Evolutionary conservation across 1,140 invertebrate species (phyloP).

Genomic region (Drosophila kanapiae): DNA sequence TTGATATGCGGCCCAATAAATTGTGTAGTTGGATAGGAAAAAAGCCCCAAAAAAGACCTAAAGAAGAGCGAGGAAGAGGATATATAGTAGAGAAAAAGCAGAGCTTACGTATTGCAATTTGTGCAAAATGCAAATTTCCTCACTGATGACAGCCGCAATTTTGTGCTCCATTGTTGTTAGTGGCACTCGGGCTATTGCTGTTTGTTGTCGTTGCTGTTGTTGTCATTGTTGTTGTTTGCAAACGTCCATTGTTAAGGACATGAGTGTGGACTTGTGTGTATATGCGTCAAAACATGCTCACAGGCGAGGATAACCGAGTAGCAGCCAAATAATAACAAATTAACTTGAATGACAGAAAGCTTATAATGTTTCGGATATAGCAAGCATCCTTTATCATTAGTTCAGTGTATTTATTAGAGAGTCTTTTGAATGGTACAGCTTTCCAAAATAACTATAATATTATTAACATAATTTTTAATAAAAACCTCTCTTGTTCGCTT

Average conservation of each 20-base stretch:
- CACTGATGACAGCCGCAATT: conserved; percentile 82
- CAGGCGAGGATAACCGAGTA: conserved; percentile 22
- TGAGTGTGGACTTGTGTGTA: conserved; percentile 46
- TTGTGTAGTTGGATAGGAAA: conserved; percentile 14
- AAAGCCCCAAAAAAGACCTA: neutral
- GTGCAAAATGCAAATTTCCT: conserved; percentile 82
- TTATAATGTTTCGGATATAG: neutral
- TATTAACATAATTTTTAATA: too few species aligned
- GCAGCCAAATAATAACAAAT: conserved; percentile 8
- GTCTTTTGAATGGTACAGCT: too few species aligned
- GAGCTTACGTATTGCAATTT: conserved; percentile 80
- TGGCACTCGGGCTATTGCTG: conserved; percentile 31
- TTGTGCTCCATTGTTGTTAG: conserved; percentile 72
- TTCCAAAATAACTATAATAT: too few species aligned
- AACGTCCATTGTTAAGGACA: conserved; percentile 65
- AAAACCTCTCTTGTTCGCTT: too few species aligned
- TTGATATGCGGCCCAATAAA: conserved; percentile 53
- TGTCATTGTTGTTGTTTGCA: conserved; percentile 62
- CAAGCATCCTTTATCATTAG: neutral
- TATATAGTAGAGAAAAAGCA: conserved; percentile 26
- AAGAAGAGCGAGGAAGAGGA: conserved; percentile 10
- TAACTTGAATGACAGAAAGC: neutral
- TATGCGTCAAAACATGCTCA: conserved; percentile 26
- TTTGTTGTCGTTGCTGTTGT: conserved; percentile 26
- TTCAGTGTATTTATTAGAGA: too few species aligned